Base-by-base conservation (phyloP, 2,113 vertebrate genomes). In the Nothobranchius kuhntae region DNA sequence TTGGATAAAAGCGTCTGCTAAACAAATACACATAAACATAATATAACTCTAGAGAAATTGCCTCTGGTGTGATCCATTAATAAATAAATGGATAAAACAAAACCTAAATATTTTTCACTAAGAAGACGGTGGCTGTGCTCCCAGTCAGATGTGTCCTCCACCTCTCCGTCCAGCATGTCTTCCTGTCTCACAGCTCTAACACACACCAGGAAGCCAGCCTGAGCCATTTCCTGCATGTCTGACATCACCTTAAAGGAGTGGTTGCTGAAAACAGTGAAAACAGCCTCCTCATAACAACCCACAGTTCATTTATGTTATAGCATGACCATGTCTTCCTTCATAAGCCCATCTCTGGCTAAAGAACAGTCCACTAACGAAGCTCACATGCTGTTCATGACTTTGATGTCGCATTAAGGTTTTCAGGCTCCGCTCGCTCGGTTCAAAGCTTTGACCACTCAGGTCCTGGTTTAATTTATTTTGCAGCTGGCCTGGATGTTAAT, bases 191-290 rank as follows among this genome's bases (percentile, higher is more conserved):
- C 57, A 83, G 70, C 60, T 57, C 61, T 73, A 71, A 75, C 30
- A 30, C 7, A 40, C 38, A 80, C 57, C 73, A 59, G 70, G 11
- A 36, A 87, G 83, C 82, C 61, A 50, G 68, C 53, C 15, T 2
- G 63, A 90, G 82, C 67, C 77, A 77, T 87, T 91, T 91, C 90
- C 91, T 90, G 83, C 68, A 71, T 86, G 65, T 66, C 73, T 81
- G 7, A 35, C 60, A 46, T 73, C 61, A 70, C 61, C 66, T 71
- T 55, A 78, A 40, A 40, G 38, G 38, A 81, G 66, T 60, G 84
- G 71, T 77, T 38, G 1, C 40, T 75, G 82, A 60, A 75, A 85
- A 66, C 73, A 71, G 51, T 56, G 78, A 71, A 78, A 46, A 30
- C 63, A 6, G 7, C 42, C 46, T 74, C 73, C 67, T 80, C 65